A percentile compares a stretch with the other conserved stretches of the same genome.
Evolutionary conservation across 2,113 vertebrate genomes (phyloP).

Genomic region (Noctilio leporinus): DNA sequence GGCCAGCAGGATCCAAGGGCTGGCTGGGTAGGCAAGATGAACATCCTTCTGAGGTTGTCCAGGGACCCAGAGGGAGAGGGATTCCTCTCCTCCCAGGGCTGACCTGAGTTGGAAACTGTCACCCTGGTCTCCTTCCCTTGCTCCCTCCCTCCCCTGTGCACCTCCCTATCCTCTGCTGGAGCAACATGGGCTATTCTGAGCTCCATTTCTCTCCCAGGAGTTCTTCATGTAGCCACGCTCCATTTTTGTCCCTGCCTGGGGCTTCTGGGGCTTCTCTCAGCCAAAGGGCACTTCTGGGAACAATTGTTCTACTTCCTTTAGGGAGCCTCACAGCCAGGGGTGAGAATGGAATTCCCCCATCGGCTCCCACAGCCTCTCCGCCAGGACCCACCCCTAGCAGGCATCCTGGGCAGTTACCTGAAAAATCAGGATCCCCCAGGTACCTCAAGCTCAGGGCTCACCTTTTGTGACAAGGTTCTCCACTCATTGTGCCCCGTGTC

Average conservation of each 20-base stretch:
- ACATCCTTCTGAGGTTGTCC: neutral
- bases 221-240: neutral
- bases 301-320: neutral
- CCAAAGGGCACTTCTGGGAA: neutral
- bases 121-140: neutral
- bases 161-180: neutral
- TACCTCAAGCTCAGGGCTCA: neutral
- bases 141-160: neutral
- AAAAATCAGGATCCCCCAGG: neutral
- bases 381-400: neutral
- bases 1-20: neutral
- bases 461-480: neutral
- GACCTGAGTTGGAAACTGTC: neutral
- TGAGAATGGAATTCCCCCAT: neutral
- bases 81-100: neutral
- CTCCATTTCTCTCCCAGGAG: slow-evolving; percentile 9
- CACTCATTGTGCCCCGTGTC: fast-evolving
- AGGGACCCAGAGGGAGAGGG: neutral
- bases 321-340: neutral
- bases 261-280: neutral
- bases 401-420: neutral
- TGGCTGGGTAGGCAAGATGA: neutral
- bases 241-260: neutral
- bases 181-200: slow-evolving; percentile 43
- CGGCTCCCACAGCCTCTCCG: neutral